Evolutionary conservation across 1,140 invertebrate genomes (phyloP).

Genomic region (Odontomachus brunneus): DNA sequence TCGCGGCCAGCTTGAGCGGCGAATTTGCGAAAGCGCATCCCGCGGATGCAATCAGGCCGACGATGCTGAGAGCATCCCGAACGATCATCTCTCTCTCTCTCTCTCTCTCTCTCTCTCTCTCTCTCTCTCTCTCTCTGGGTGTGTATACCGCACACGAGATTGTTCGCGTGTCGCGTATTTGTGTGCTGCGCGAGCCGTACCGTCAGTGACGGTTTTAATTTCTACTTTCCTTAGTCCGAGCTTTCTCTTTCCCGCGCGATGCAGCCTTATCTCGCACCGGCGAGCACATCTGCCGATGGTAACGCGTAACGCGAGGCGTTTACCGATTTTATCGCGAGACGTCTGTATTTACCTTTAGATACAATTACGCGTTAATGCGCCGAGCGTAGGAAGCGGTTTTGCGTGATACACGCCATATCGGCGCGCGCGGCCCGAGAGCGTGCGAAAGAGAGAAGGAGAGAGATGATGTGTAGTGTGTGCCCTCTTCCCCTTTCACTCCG

Average conservation of each 20-base stretch:
- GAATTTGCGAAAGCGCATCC: not conserved
- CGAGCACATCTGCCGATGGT: conserved; percentile 29
- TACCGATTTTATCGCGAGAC: conserved; percentile 60
- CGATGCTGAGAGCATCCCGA: not conserved
- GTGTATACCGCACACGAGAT: not conserved
- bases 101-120: not conserved
- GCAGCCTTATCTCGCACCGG: conserved; percentile 16
- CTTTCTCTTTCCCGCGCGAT: conserved; percentile 18
- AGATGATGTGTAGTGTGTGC: not conserved
- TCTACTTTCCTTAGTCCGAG: conserved; percentile 42
- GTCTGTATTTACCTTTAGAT: conserved; percentile 63
- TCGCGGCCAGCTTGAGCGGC: not conserved
- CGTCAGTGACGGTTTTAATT: conserved; percentile 70
- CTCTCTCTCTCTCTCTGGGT: not conserved
- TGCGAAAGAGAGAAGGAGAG: not conserved
- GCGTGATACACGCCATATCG: conserved; percentile 58
- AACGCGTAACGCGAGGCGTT: conserved; percentile 54
- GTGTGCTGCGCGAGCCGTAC: not conserved
- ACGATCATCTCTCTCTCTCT: conserved; percentile 4
- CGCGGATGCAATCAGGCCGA: not conserved
- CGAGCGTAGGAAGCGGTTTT: conserved; percentile 47
- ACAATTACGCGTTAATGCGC: conserved; percentile 58
- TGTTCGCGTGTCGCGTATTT: not conserved
- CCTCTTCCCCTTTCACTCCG: not conserved
- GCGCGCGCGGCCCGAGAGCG: conserved; percentile 24